These are phyloP conservation scores for Epinephelus coioides DNA, from an alignment of 2,797 vertebrate species.

Conservation along the genomic window DNA sequence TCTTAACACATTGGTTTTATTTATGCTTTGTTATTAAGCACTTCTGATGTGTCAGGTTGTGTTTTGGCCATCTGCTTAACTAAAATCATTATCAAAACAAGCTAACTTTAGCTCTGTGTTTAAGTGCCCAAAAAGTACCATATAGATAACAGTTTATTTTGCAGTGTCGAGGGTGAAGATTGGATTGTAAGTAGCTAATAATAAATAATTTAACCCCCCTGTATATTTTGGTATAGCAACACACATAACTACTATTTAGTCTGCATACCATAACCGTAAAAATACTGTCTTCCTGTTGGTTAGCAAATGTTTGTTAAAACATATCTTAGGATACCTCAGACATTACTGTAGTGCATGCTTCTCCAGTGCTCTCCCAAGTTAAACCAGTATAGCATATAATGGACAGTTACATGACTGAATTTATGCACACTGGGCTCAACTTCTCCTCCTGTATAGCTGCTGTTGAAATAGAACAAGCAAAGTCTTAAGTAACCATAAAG, in stretches of 20 bases:
- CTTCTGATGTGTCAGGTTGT: background rate
- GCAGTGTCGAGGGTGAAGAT: background rate
- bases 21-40: background rate
- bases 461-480: slow-evolving; percentile 2
- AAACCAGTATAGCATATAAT: background rate
- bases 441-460: background rate
- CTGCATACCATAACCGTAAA: background rate
- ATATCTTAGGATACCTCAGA: no score
- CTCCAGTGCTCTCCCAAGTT: background rate
- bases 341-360: no score
- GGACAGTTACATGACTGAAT: background rate
- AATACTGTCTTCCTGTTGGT: background rate
- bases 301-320: background rate
- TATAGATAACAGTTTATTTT: background rate
- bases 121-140: no score
- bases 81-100: background rate
- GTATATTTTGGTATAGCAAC: background rate
- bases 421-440: background rate
- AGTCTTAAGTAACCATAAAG: background rate
- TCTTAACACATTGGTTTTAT: background rate
- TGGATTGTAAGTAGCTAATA: background rate
- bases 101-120: background rate
- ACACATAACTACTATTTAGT: background rate
- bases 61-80: background rate
- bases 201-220: background rate